Evolutionary conservation across 2,797 vertebrate genomes (phyloP), one percentile per base, ranked within the genome.

Genomic region (Lycodopsis pacificus): DNA sequence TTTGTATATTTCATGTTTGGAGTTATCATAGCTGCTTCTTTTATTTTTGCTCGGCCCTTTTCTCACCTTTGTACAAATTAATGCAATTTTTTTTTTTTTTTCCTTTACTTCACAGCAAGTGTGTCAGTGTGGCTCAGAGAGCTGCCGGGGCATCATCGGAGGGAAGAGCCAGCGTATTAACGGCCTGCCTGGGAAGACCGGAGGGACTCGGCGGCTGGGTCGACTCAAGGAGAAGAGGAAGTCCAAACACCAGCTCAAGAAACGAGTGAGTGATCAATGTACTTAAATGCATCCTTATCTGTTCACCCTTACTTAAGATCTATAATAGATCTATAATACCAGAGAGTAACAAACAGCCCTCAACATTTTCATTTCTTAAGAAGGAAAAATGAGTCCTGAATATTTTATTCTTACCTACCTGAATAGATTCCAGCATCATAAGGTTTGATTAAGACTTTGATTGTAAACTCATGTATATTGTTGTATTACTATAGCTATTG

Each of bases 161-260:
- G 82, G 98, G 90, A 91, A 99, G 95, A 95, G 99, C 95, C 91
- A 99, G 95, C 88, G 96, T 87, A 90, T 99, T 91, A 99, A 99
- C 6, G 98, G 97, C 9, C 94, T 98, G 69, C 91, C 95, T 7
- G 94, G 84, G 79, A 99, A 98, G 88, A 91, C 76, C 4, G 91
- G 94, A 40, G 95, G 96, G 20, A 94, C 97, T 75, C 95, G 96
- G 30, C 95, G 97, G 44, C 94, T 96, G 4, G 97, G 97, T 5
- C 90, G 97, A 58, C 96, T 97, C 0, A 99, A 99, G 90, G 98
- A 99, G 93, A 99, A 99, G 70, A 96, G 98, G 84, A 99, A 99
- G 88, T 99, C 98, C 11, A 99, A 99, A 90, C 98, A 99, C 93
- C 97, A 98, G 82, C 95, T 99, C 54, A 99, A 99, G 88, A 99